Percentiles rank a stretch among this genome's conserved stretches.
These are phyloP conservation scores for Isichthys henryi DNA, from an alignment of 2,113 vertebrate genomes.

Conservation along the genomic window DNA sequence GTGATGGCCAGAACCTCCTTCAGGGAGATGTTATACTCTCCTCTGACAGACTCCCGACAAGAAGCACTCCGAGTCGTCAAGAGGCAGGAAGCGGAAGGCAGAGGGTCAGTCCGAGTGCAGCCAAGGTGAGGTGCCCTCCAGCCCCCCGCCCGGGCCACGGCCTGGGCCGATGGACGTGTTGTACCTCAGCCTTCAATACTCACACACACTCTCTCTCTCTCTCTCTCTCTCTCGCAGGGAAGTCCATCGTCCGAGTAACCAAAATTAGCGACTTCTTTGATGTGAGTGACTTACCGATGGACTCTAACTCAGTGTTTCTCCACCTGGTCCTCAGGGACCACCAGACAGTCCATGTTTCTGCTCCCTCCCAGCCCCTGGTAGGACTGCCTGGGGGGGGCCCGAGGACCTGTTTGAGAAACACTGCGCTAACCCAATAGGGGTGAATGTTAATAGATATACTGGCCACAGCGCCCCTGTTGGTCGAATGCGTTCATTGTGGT, in stretches of 20 bases:
- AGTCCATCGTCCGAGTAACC: slow-evolving; percentile 80
- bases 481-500: background rate
- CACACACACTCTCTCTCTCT: background rate
- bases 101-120: slow-evolving; percentile 95
- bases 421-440: background rate
- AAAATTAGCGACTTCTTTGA: slow-evolving; percentile 99
- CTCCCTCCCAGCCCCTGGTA: background rate
- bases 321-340: background rate
- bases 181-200: background rate
- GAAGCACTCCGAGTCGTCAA: slow-evolving; percentile 86
- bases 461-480: background rate
- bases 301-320: background rate
- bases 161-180: background rate
- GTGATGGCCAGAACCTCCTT: background rate
- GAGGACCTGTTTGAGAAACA: background rate
- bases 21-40: slow-evolving; percentile 8
- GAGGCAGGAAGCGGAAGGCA: slow-evolving; percentile 95
- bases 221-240: slow-evolving; percentile 64
- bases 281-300: slow-evolving; percentile 57
- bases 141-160: background rate
- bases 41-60: slow-evolving; percentile 88
- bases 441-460: background rate
- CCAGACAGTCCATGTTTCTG: background rate
- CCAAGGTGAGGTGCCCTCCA: slow-evolving; percentile 69
- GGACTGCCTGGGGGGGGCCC: background rate